Evolutionary conservation across 2,888 invertebrate species (phyloP).

Genomic region (Drosophila yooni): DNA sequence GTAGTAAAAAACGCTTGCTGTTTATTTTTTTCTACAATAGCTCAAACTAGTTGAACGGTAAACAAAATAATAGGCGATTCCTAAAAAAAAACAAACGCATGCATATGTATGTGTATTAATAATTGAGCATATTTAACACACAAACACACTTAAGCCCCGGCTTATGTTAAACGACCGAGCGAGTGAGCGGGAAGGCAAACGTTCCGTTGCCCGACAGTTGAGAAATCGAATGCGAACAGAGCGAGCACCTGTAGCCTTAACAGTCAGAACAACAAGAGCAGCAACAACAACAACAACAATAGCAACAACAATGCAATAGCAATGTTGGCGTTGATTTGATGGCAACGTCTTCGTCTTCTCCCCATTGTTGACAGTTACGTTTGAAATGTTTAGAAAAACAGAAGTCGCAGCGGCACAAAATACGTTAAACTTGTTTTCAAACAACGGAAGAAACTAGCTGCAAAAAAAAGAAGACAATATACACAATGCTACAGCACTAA

Average conservation of each 20-base stretch:
- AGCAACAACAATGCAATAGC: slow-evolving; percentile 11
- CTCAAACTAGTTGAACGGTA: slow-evolving; percentile 66
- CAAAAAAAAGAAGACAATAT: slow-evolving; percentile 20
- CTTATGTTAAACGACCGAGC: slow-evolving; percentile 22
- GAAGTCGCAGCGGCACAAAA: slow-evolving; percentile 59
- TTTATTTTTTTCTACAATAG: slow-evolving; percentile 39
- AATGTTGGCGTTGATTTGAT: slow-evolving; percentile 27
- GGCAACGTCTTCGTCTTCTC: slow-evolving; percentile 49
- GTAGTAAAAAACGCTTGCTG: slow-evolving; percentile 28
- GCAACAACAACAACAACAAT: slow-evolving; percentile 18
- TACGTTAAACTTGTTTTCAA: slow-evolving; percentile 64
- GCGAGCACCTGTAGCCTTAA: slow-evolving; percentile 50
- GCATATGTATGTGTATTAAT: slow-evolving; percentile 21
- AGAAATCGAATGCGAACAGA: slow-evolving; percentile 34
- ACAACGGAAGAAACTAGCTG: slow-evolving; percentile 66
- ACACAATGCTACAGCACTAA: slow-evolving; percentile 24
- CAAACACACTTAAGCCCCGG: slow-evolving; percentile 45
- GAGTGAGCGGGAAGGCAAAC: slow-evolving; percentile 29
- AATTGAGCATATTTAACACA: slow-evolving; percentile 62
- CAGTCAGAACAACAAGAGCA: slow-evolving; percentile 33
- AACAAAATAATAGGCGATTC: slow-evolving; percentile 54
- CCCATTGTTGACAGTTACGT: slow-evolving; percentile 78
- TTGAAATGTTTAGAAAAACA: slow-evolving; percentile 68
- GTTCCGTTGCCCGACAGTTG: slow-evolving; percentile 51
- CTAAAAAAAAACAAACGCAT: slow-evolving; percentile 43